phyloP scores from a whole-genome alignment of 1,140 invertebrate species.

The Chlorops oryzae region DNA sequence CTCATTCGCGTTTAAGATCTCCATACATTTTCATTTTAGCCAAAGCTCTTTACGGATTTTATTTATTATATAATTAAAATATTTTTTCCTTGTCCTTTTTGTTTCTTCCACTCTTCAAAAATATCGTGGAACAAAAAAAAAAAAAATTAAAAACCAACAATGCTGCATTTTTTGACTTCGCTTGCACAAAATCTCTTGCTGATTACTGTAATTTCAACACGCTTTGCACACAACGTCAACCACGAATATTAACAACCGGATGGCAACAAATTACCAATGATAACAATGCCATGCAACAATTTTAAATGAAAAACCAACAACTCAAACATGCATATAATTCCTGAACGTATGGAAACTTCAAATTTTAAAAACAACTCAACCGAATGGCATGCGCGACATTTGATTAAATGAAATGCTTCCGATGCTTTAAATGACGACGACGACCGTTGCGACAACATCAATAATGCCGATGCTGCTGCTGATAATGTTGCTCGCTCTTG shows the following conservation, averaged over 20 bases:
- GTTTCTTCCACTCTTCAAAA: too few relatives aligned
- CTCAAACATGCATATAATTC: background rate
- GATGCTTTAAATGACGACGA: background rate
- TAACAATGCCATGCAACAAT: conserved; percentile 3
- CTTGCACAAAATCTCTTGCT: background rate
- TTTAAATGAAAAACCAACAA: conserved; percentile 6
- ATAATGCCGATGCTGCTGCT: background rate
- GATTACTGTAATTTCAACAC: background rate
- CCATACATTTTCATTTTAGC: too few relatives aligned
- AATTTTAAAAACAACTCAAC: too few relatives aligned
- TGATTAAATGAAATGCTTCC: conserved; percentile 11
- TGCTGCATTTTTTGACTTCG: too few relatives aligned
- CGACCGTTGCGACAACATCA: background rate
- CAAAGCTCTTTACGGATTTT: too few relatives aligned
- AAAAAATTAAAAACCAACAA: too few relatives aligned
- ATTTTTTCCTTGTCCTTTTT: too few relatives aligned
- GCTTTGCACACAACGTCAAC: background rate
- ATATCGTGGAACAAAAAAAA: too few relatives aligned
- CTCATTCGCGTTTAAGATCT: too few relatives aligned
- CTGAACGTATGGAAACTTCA: too few relatives aligned
- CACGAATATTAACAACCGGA: background rate
- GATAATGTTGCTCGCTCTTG: background rate
- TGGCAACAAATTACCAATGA: background rate
- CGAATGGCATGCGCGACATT: conserved; percentile 4
- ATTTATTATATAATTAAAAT: too few relatives aligned